phyloP scores from a whole-genome alignment of 2,113 vertebrate genomes.

The Lichenostomus cassidix region DNA sequence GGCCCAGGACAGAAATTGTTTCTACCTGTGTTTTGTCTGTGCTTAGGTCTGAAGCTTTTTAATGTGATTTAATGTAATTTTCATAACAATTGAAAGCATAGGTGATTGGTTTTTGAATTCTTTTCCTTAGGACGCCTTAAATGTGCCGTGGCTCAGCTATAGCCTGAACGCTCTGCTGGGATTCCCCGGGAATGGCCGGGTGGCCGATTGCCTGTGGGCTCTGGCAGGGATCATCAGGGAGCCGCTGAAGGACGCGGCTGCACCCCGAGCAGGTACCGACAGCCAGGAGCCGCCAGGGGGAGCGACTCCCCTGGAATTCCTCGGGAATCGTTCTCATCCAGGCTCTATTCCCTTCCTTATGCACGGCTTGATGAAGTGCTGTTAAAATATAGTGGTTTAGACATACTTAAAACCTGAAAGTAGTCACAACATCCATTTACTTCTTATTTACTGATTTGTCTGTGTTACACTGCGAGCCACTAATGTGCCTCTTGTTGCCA shows the following conservation, averaged over 20 bases:
- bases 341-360: rapidly evolving
- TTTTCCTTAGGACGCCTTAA: constrained; percentile 68
- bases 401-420: background rate
- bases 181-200: background rate
- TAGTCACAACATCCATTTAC: background rate
- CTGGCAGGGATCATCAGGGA: constrained; percentile 74
- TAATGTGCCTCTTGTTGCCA: background rate
- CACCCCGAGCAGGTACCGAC: constrained; percentile 57
- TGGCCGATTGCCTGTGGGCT: constrained; percentile 74
- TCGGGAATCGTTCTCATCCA: background rate
- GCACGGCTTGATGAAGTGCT: background rate
- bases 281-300: background rate
- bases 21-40: background rate
- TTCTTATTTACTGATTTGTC: background rate
- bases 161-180: constrained; percentile 70
- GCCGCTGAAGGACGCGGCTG: constrained; percentile 68
- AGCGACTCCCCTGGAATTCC: background rate
- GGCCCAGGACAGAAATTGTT: background rate
- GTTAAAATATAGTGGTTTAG: background rate
- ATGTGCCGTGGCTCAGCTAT: constrained; percentile 75
- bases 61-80: background rate
- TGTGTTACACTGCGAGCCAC: background rate
- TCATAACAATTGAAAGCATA: background rate
- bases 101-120: background rate
- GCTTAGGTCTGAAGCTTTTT: background rate